phyloP scores from a whole-genome alignment of 2,888 invertebrate genomes.

The Chrysolina haemoptera region DNA sequence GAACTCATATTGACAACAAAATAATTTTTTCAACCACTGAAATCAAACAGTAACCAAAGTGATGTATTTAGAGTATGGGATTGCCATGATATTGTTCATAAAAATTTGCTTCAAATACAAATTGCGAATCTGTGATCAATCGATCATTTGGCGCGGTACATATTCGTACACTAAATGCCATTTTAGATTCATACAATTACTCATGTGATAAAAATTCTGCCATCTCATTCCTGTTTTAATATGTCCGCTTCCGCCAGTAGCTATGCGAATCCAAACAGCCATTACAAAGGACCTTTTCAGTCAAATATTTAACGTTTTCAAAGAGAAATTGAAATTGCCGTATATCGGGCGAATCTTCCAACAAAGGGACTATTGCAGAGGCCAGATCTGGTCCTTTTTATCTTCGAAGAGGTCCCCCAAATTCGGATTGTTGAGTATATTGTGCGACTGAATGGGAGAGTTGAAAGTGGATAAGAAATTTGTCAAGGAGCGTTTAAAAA shows the following conservation, averaged over 20 bases:
- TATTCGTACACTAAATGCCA: too few species aligned
- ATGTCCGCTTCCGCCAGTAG: not conserved
- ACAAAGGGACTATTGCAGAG: constrained; percentile 46
- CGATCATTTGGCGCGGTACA: too few species aligned
- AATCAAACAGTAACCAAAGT: too few species aligned
- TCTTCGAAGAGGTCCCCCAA: constrained; percentile 25
- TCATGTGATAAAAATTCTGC: too few species aligned
- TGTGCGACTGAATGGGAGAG: not conserved
- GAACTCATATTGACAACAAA: too few species aligned
- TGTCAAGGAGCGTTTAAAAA: not conserved
- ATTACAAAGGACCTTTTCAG: constrained; percentile 38
- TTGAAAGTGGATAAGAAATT: not conserved
- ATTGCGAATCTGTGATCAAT: too few species aligned
- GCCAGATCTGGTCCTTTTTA: constrained; percentile 48
- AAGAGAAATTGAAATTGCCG: constrained; percentile 46
- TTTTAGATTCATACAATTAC: too few species aligned
- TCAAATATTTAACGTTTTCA: constrained; percentile 45
- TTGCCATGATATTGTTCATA: too few species aligned
- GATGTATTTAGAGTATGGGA: too few species aligned
- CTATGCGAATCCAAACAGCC: not conserved
- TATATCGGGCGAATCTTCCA: constrained; percentile 41
- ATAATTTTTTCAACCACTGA: too few species aligned
- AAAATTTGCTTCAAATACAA: too few species aligned
- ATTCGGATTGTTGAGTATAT: constrained; percentile 3
- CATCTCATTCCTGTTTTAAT: not conserved